phyloP scores from a whole-genome alignment of 2,888 invertebrate species.

The Epiblema foenella region DNA sequence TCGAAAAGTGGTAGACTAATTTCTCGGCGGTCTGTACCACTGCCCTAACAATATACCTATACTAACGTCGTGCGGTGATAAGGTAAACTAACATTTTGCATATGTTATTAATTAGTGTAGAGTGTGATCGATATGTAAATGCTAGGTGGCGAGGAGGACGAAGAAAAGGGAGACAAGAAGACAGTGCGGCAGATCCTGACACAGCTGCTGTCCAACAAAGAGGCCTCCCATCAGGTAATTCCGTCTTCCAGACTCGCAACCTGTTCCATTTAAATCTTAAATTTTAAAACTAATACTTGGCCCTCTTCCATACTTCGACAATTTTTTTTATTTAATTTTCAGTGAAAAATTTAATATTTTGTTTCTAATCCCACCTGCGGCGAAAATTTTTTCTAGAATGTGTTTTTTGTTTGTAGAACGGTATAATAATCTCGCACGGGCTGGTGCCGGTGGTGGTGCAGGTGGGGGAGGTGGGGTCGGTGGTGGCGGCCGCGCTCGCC shows the following conservation, averaged over 20 bases:
- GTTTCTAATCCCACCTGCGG: too few relatives aligned
- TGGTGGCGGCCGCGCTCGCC: slow-evolving; percentile 79
- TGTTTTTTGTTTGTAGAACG: slow-evolving; percentile 66
- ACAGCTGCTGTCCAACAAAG: slow-evolving; percentile 76
- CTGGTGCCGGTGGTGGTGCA: slow-evolving; percentile 74
- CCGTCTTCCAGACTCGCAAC: too few relatives aligned
- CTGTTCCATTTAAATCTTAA: too few relatives aligned
- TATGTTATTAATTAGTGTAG: neutral
- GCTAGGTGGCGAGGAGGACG: slow-evolving; percentile 73
- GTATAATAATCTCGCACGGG: slow-evolving; percentile 74
- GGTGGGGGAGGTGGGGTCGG: slow-evolving; percentile 79
- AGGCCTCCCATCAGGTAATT: slow-evolving; percentile 76
- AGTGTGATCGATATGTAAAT: neutral
- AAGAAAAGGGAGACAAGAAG: slow-evolving; percentile 80
- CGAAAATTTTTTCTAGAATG: too few relatives aligned
- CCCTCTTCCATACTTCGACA: too few relatives aligned
- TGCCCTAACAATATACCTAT: too few relatives aligned
- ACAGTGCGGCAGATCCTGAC: slow-evolving; percentile 79
- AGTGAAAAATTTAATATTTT: too few relatives aligned
- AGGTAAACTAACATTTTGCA: too few relatives aligned
- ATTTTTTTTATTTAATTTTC: too few relatives aligned
- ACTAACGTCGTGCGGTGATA: too few relatives aligned
- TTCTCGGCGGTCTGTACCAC: too few relatives aligned
- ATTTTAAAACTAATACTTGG: neutral
- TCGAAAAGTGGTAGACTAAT: too few relatives aligned